These are phyloP conservation scores for Balanococcus diminutus DNA, from an alignment of 2,888 invertebrate genomes.

Conservation along the genomic window DNA sequence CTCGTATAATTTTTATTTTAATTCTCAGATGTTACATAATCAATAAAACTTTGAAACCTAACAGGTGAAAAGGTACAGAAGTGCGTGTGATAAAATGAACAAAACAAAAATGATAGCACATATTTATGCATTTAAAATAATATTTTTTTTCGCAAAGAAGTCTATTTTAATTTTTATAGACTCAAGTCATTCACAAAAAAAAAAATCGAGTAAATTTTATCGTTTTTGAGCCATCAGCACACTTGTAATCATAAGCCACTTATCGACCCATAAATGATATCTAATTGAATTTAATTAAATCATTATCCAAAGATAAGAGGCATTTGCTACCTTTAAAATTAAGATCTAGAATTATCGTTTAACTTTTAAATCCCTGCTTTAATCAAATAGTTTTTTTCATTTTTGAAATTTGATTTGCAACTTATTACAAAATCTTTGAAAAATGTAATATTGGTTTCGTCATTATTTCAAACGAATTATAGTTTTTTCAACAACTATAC, in stretches of 20 bases:
- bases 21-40: background rate
- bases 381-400: background rate
- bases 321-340: background rate
- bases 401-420: background rate
- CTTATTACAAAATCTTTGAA: background rate
- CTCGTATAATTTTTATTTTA: too few species aligned
- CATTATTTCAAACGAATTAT: background rate
- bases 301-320: background rate
- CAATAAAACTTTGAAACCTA: background rate
- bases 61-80: background rate
- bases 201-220: conserved; percentile 53
- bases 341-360: background rate
- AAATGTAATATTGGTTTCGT: background rate
- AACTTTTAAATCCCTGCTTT: background rate
- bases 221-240: background rate
- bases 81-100: background rate
- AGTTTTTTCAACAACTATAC: background rate
- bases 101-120: background rate
- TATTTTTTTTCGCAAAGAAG: too few species aligned
- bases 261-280: background rate
- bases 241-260: background rate
- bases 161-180: too few species aligned
- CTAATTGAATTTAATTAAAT: background rate
- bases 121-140: background rate
- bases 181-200: background rate